These are phyloP conservation scores for Drosophila paulistorum DNA, from an alignment of 1,140 invertebrate genomes.

Conservation along the genomic window DNA sequence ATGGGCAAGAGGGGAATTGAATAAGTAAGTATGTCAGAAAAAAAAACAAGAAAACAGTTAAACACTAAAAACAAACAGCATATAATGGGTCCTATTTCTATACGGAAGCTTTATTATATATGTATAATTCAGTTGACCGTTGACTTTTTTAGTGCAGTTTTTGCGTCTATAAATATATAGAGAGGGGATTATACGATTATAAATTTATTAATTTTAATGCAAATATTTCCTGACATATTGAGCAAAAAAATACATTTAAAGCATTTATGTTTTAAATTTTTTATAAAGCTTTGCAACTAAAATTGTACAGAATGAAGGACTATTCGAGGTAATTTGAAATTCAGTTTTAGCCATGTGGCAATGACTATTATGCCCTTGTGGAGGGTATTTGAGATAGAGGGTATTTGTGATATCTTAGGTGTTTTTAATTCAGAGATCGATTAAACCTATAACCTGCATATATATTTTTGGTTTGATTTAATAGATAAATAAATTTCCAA, in stretches of 20 bases:
- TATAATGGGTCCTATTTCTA: slow-evolving; percentile 1
- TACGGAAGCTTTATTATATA: background rate
- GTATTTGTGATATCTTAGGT: too few species aligned
- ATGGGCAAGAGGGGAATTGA: background rate
- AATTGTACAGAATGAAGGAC: background rate
- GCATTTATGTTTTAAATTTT: background rate
- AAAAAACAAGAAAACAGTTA: background rate
- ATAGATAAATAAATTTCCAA: too few species aligned
- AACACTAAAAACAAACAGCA: slow-evolving; percentile 5
- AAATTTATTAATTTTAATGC: slow-evolving; percentile 20
- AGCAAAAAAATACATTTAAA: background rate
- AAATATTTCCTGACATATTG: background rate
- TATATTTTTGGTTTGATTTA: too few species aligned
- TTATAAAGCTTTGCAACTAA: background rate
- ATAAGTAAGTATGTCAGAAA: background rate
- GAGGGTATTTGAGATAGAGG: too few species aligned
- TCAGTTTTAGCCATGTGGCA: too few species aligned
- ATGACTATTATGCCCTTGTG: too few species aligned
- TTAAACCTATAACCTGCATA: too few species aligned
- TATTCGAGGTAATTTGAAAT: too few species aligned
- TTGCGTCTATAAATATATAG: background rate
- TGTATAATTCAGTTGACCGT: background rate
- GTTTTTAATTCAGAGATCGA: too few species aligned
- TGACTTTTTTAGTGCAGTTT: background rate
- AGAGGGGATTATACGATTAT: slow-evolving; percentile 12